Evolutionary conservation across 2,888 invertebrate genomes (phyloP).

Genomic region (Conomelus anceps): DNA sequence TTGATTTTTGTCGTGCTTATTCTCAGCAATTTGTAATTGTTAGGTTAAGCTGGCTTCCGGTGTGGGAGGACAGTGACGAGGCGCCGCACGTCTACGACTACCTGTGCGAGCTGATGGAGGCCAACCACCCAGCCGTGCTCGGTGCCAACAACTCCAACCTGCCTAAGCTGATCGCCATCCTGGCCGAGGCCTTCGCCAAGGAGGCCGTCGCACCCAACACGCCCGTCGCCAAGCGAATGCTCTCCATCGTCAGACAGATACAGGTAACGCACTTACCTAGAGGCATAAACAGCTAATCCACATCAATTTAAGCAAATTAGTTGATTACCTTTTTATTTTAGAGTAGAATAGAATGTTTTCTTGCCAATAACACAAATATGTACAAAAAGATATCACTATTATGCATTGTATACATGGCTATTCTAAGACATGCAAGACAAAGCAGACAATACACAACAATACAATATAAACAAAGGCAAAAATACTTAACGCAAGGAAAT

Average conservation of each 20-base stretch:
- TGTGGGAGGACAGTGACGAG: conserved; percentile 93
- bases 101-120: conserved; percentile 89
- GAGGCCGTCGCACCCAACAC: conserved; percentile 72
- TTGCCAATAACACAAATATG: no score
- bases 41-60: conserved; percentile 89
- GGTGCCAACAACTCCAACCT: conserved; percentile 84
- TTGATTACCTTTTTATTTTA: no score
- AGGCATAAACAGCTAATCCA: no score
- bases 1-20: no score
- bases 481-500: no score
- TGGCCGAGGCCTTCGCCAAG: conserved; percentile 82
- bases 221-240: conserved; percentile 70
- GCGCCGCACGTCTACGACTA: conserved; percentile 92
- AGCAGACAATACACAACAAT: no score
- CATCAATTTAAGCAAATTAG: no score
- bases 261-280: conserved; percentile 21
- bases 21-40: neutral
- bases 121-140: conserved; percentile 78
- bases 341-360: no score
- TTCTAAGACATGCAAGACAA: no score
- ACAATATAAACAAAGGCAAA: no score
- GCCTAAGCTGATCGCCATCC: conserved; percentile 76
- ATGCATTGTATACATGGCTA: no score
- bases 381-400: no score
- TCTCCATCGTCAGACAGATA: conserved; percentile 72